A percentile compares a stretch with the other conserved stretches of the same genome.
These are phyloP conservation scores for Eriocheir sinensis DNA, from an alignment of 1,140 invertebrate species.

Conservation along the genomic window DNA sequence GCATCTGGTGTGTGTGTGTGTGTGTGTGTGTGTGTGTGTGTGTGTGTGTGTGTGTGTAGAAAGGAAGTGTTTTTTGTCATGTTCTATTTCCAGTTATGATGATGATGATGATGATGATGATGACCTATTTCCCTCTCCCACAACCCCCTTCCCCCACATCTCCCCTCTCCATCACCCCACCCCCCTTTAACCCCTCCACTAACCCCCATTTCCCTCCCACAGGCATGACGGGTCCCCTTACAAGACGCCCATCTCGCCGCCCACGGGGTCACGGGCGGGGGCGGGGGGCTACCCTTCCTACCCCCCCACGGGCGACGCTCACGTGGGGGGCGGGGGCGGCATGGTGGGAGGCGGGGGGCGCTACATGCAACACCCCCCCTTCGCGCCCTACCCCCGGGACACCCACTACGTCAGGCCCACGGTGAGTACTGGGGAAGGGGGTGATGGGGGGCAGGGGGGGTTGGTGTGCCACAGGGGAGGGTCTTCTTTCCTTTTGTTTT, in stretches of 20 bases:
- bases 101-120: background rate
- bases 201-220: background rate
- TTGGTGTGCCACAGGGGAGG: too few species aligned
- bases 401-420: constrained; percentile 57
- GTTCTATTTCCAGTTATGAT: too few species aligned
- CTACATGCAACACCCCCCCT: constrained; percentile 68
- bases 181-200: background rate
- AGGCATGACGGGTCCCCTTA: constrained; percentile 73
- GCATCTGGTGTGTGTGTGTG: background rate
- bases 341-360: constrained; percentile 45
- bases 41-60: background rate
- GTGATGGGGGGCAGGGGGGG: too few species aligned
- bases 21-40: background rate
- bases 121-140: background rate
- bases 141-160: background rate
- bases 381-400: constrained; percentile 61
- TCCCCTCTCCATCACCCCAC: too few species aligned
- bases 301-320: constrained; percentile 54
- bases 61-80: background rate
- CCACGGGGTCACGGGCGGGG: constrained; percentile 67
- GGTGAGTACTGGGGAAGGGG: constrained; percentile 35
- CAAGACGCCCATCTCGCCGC: constrained; percentile 72
- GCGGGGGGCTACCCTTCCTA: constrained; percentile 69
- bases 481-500: too few species aligned
- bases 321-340: constrained; percentile 67